Conservation (phyloP, 2,797 vertebrate species). For the Hoplostethus mediterraneus region DNA sequence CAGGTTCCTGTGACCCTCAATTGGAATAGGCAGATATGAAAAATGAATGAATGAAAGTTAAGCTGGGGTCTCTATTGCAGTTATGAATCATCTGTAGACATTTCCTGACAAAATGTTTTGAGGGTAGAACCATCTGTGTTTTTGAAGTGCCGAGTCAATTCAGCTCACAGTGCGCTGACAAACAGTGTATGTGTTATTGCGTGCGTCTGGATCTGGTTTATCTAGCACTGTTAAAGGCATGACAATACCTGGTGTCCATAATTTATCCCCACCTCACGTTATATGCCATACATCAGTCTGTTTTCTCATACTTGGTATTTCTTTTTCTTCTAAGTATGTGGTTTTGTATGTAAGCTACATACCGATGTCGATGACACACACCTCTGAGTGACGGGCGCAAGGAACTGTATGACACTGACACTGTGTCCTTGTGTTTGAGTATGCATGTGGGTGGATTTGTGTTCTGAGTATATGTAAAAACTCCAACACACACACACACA, state of each 20-base stretch:
- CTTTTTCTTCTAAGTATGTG: slow-evolving; percentile 6
- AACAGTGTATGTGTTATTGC: neutral
- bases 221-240: neutral
- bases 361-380: slow-evolving; percentile 40
- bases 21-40: too few relatives aligned
- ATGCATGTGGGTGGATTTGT: slow-evolving; percentile 48
- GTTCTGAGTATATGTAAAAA: slow-evolving; percentile 42
- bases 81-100: too few relatives aligned
- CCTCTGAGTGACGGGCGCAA: slow-evolving; percentile 35
- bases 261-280: neutral
- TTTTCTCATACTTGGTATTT: neutral
- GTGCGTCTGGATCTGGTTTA: neutral
- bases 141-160: too few relatives aligned
- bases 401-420: slow-evolving; percentile 62
- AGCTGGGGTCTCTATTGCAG: too few relatives aligned
- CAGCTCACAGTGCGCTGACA: neutral
- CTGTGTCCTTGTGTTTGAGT: slow-evolving; percentile 61
- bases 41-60: too few relatives aligned
- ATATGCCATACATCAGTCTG: neutral
- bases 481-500: too few relatives aligned
- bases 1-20: too few relatives aligned
- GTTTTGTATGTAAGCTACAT: slow-evolving; percentile 8
- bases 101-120: too few relatives aligned
- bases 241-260: neutral
- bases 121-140: too few relatives aligned